Conservation (phyloP, 35 echinoderm and acorn worm genomes). For the Anneissia japonica region DNA sequence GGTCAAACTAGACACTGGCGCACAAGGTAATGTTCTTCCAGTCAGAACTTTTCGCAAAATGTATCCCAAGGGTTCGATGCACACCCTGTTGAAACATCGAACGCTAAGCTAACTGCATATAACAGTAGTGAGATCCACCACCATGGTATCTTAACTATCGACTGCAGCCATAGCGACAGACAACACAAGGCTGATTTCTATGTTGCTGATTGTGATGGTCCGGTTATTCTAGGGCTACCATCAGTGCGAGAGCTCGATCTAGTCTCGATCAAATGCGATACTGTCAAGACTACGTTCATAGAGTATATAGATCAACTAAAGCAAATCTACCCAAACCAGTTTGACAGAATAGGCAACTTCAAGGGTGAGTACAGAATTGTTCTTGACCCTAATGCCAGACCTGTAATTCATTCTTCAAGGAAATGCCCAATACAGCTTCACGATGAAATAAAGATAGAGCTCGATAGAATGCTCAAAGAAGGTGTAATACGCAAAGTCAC, state of each 20-base stretch:
- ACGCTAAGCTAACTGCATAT: constrained; percentile 5
- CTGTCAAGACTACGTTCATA: not conserved
- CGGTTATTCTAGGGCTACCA: constrained; percentile 12
- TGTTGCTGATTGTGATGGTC: constrained; percentile 17
- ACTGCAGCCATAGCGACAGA: constrained; percentile 4
- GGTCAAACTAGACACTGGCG: constrained; percentile 18
- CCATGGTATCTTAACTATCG: not conserved
- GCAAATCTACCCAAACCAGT: constrained; percentile 12
- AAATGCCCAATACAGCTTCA: constrained; percentile 39
- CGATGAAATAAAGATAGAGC: constrained; percentile 24
- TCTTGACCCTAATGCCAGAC: constrained; percentile 27
- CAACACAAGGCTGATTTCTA: not conserved
- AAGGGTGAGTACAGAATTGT: constrained; percentile 30
- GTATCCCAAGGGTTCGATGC: too few relatives aligned
- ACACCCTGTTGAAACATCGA: not conserved
- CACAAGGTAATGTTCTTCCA: constrained; percentile 16
- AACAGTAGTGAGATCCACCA: constrained; percentile 13
- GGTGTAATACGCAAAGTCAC: constrained; percentile 4
- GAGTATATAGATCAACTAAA: not conserved
- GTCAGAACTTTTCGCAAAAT: not conserved
- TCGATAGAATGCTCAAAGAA: constrained; percentile 21
- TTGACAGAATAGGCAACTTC: constrained; percentile 47
- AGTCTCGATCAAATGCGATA: constrained; percentile 9
- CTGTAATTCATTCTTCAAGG: constrained; percentile 30
- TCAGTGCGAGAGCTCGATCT: not conserved